Evolutionary conservation across 2,113 vertebrate genomes (phyloP).

Genomic region (Gobio gobio): DNA sequence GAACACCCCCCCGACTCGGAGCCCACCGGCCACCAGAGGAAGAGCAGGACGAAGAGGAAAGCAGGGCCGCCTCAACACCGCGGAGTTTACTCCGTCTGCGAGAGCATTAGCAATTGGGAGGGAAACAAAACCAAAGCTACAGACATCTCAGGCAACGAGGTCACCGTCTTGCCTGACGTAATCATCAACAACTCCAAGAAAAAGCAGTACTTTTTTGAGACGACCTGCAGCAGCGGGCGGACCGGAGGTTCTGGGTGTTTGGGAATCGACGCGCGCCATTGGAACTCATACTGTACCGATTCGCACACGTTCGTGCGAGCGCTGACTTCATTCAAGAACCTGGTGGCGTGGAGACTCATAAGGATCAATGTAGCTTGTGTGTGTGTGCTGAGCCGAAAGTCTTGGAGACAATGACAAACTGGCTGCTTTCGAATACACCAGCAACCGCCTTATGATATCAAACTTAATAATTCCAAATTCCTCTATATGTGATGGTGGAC

Average conservation of each 20-base stretch:
- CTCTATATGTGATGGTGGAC: not conserved
- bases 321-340: constrained; percentile 88
- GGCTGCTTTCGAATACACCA: constrained; percentile 22
- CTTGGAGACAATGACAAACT: constrained; percentile 78
- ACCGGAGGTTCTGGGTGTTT: constrained; percentile 83
- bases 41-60: constrained; percentile 79
- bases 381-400: constrained; percentile 95
- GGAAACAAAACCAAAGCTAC: constrained; percentile 94
- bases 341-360: constrained; percentile 94
- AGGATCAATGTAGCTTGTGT: constrained; percentile 95
- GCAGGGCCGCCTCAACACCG: constrained; percentile 82
- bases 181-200: constrained; percentile 93
- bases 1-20: constrained; percentile 81
- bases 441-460: constrained; percentile 20
- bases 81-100: constrained; percentile 94
- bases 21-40: constrained; percentile 70
- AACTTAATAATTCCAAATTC: constrained; percentile 30
- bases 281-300: constrained; percentile 98
- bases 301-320: constrained; percentile 96
- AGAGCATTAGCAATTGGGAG: constrained; percentile 94
- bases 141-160: constrained; percentile 95
- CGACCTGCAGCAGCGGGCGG: constrained; percentile 83
- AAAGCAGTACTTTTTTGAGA: constrained; percentile 99
- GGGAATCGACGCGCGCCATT: constrained; percentile 92
- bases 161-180: constrained; percentile 90